phyloP scores from a whole-genome alignment of 1,140 invertebrate genomes.

The Tetraneura akinire region DNA sequence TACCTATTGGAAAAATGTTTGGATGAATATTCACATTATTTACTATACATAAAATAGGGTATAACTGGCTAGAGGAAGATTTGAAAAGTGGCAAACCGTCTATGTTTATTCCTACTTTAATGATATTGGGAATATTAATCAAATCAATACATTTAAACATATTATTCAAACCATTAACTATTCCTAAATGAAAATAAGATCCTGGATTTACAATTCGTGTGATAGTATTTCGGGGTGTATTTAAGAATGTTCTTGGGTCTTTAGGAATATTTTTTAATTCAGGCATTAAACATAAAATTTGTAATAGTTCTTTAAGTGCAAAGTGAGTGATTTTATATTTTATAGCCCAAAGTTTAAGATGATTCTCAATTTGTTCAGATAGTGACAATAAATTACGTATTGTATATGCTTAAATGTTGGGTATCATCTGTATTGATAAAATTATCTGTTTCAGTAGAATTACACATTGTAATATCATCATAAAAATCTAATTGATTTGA shows the following conservation, averaged over 20 bases:
- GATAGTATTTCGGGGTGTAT: not conserved
- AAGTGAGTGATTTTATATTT: not conserved
- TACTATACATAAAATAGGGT: conserved; percentile 12
- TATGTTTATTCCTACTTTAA: not conserved
- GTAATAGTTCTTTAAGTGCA: not conserved
- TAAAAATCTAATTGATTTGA: not conserved
- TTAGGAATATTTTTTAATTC: not conserved
- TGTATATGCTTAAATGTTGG: no score
- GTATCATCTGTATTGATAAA: no score
- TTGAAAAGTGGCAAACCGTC: not conserved
- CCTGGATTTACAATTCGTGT: not conserved
- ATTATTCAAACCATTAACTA: not conserved
- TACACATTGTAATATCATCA: not conserved
- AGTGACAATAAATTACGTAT: conserved; percentile 1
- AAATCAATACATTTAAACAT: not conserved
- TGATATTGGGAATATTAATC: not conserved
- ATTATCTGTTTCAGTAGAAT: not conserved
- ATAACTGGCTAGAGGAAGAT: not conserved
- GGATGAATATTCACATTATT: not conserved
- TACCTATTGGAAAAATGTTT: conserved; percentile 5
- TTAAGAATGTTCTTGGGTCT: not conserved
- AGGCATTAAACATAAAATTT: not conserved
- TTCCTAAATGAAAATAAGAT: not conserved
- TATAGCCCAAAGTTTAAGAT: conserved; percentile 6
- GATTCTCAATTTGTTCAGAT: not conserved